These are phyloP conservation scores for Spea hammondii DNA, from an alignment of 2,797 vertebrate genomes.

Conservation along the genomic window DNA sequence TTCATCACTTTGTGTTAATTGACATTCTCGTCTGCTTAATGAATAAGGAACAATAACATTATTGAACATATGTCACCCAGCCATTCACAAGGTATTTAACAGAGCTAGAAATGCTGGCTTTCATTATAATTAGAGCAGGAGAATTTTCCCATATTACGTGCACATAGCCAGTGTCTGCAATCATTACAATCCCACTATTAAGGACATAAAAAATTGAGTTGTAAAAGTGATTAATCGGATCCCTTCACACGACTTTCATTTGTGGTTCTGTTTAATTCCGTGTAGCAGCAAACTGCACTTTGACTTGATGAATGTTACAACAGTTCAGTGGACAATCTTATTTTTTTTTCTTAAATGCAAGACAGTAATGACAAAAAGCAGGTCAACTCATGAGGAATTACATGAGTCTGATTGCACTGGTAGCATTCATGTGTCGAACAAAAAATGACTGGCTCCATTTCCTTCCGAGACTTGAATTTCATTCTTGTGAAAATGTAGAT, in stretches of 20 bases:
- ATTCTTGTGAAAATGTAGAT: conserved; percentile 24
- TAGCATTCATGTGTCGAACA: conserved; percentile 52
- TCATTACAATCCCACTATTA: too few relatives aligned
- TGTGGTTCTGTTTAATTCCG: conserved; percentile 56
- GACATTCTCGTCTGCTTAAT: too few relatives aligned
- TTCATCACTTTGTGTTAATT: too few relatives aligned
- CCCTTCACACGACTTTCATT: conserved; percentile 56
- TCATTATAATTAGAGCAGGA: too few relatives aligned
- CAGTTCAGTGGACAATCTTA: conserved; percentile 59
- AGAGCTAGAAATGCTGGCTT: too few relatives aligned
- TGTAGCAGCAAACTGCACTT: conserved; percentile 59
- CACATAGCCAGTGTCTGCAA: too few relatives aligned
- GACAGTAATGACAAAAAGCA: conserved; percentile 66
- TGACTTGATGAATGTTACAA: conserved; percentile 59
- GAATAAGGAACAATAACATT: too few relatives aligned
- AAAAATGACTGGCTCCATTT: conserved; percentile 51
- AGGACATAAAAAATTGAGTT: too few relatives aligned
- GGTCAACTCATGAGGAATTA: conserved; percentile 60
- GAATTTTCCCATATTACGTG: too few relatives aligned
- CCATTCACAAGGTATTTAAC: too few relatives aligned
- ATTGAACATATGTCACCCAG: too few relatives aligned
- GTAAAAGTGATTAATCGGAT: conserved; percentile 33
- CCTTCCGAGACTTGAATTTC: conserved; percentile 38
- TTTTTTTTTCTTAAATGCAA: conserved; percentile 60
- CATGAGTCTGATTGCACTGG: conserved; percentile 51